Conservation (phyloP, 2,113 vertebrate genomes). For the Ceratotherium simum region DNA sequence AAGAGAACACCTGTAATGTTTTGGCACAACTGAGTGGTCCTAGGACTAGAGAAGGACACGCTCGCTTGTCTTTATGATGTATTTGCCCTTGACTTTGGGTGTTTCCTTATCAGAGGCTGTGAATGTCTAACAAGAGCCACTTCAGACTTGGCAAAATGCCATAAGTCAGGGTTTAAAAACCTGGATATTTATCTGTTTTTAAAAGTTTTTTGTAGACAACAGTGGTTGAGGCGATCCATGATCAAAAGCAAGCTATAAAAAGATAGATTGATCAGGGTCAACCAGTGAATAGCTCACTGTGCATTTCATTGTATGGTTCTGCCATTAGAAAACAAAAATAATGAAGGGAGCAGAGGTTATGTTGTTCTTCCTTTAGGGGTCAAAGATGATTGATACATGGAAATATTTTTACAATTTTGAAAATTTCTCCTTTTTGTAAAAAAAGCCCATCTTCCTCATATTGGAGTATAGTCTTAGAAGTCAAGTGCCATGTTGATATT, state of each 20-base stretch:
- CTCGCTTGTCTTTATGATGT: not conserved
- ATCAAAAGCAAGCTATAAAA: not conserved
- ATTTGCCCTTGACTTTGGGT: not conserved
- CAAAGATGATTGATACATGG: not conserved
- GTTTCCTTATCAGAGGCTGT: not conserved
- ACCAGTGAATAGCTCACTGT: not conserved
- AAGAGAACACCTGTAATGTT: not conserved
- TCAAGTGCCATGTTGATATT: not conserved
- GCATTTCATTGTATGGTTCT: not conserved
- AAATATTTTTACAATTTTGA: conserved; percentile 21
- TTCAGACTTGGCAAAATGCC: not conserved
- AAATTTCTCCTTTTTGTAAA: not conserved
- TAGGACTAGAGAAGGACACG: not conserved
- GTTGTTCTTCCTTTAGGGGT: not conserved
- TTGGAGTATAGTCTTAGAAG: not conserved
- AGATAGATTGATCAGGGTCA: not conserved
- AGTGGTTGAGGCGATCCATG: not conserved
- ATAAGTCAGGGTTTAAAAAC: not conserved
- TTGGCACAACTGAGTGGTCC: not conserved
- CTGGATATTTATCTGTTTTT: conserved; percentile 29
- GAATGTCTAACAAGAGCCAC: not conserved
- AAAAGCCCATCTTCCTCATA: not conserved
- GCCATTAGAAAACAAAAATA: not conserved
- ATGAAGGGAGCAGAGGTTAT: not conserved
- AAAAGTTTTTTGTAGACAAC: not conserved